phyloP scores from a whole-genome alignment of 2,888 invertebrate genomes.

The Crossocerus cetratus region DNA sequence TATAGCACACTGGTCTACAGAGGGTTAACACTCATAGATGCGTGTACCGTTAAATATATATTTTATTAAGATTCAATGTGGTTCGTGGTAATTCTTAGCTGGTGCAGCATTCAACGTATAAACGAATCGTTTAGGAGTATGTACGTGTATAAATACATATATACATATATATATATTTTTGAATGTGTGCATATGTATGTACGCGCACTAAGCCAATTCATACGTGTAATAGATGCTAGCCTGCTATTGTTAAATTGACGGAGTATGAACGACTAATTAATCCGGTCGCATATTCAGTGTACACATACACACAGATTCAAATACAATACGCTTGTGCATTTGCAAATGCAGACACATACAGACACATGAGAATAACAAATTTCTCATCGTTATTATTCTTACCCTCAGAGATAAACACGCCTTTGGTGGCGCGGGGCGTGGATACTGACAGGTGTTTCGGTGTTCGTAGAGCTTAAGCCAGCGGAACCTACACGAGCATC shows the following conservation, averaged over 20 bases:
- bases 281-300: constrained; percentile 2
- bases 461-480: constrained; percentile 19
- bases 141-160: constrained; percentile 37
- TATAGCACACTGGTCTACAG: constrained; percentile 18
- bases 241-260: constrained; percentile 9
- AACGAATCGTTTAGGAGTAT: constrained; percentile 36
- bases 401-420: constrained; percentile 27
- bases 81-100: constrained; percentile 47
- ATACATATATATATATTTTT: constrained; percentile 41
- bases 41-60: constrained; percentile 58
- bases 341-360: background rate
- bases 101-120: constrained; percentile 32
- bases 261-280: constrained; percentile 2
- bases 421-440: constrained; percentile 9
- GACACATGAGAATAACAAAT: background rate
- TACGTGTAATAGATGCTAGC: constrained; percentile 23
- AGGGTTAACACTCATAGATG: constrained; percentile 44
- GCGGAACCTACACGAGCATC: background rate
- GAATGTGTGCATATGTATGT: constrained; percentile 40
- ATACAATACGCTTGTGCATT: background rate
- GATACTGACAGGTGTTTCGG: constrained; percentile 14
- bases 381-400: constrained; percentile 29
- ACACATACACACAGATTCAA: constrained; percentile 1
- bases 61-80: constrained; percentile 64
- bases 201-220: constrained; percentile 22